Conservation (phyloP, 2,113 vertebrate species). For the Oreotrochilus melanogaster region DNA sequence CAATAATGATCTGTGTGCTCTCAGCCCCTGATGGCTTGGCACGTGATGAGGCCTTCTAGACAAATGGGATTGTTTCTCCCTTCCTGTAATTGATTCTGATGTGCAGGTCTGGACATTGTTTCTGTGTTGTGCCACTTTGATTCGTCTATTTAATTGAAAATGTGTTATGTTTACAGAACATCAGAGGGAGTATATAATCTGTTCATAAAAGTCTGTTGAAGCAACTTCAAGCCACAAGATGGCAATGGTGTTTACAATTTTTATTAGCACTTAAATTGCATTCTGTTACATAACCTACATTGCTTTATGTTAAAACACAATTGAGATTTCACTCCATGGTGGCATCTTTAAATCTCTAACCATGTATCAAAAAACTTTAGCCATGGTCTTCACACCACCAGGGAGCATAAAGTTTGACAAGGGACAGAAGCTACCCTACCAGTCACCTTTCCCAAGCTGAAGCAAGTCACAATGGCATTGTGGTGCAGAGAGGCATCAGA, state of each 20-base stretch:
- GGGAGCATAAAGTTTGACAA: background rate
- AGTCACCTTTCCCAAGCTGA: background rate
- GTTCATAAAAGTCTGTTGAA: slow-evolving; percentile 37
- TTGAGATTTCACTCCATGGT: background rate
- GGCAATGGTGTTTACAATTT: slow-evolving; percentile 77
- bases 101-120: slow-evolving; percentile 52
- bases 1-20: background rate
- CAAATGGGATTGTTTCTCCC: slow-evolving; percentile 55
- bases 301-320: background rate
- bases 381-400: background rate
- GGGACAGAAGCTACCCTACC: background rate
- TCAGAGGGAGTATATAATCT: background rate
- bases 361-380: background rate
- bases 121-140: slow-evolving; percentile 50
- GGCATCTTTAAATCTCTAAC: background rate
- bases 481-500: background rate
- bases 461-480: background rate
- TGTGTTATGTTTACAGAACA: slow-evolving; percentile 15
- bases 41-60: slow-evolving; percentile 21
- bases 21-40: background rate
- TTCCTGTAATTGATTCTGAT: slow-evolving; percentile 58
- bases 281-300: background rate
- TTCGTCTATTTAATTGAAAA: slow-evolving; percentile 41
- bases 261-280: background rate
- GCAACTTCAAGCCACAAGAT: slow-evolving; percentile 77